Evolutionary conservation across 2,797 vertebrate genomes (phyloP).

Genomic region (Pteronotus mesoamericanus): DNA sequence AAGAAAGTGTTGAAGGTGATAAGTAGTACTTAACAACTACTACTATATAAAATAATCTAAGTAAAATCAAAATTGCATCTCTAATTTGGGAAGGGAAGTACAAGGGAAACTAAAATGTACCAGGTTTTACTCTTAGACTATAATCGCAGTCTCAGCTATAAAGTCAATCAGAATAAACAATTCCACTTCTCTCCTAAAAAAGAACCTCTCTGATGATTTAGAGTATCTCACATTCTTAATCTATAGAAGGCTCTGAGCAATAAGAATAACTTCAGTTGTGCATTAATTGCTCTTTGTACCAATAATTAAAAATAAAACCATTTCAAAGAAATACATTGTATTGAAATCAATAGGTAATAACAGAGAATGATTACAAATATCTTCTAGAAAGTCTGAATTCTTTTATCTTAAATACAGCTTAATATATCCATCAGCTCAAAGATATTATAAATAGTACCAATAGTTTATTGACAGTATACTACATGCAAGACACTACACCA

Average conservation of each 20-base stretch:
- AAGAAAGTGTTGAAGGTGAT: neutral
- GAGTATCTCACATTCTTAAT: neutral
- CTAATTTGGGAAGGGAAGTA: neutral
- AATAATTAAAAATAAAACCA: conserved; percentile 24
- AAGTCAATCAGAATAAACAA: conserved; percentile 14
- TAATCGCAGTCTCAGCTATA: neutral
- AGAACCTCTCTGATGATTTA: neutral
- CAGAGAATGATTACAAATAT: neutral
- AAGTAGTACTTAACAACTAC: neutral
- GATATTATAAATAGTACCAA: neutral
- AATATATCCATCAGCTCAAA: neutral
- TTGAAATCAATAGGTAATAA: neutral
- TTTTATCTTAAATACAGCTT: neutral
- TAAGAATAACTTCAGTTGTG: neutral
- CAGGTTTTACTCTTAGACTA: neutral
- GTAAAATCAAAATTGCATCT: neutral
- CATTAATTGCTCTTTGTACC: neutral
- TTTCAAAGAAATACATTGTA: conserved; percentile 16
- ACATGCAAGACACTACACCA: neutral
- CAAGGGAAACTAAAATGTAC: neutral
- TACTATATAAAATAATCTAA: conserved; percentile 1
- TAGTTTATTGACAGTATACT: neutral
- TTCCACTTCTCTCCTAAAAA: neutral
- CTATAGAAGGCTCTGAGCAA: neutral
- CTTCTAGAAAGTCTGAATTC: neutral